Conservation (phyloP, 2,113 vertebrate species). For the Sebastes fasciatus region DNA sequence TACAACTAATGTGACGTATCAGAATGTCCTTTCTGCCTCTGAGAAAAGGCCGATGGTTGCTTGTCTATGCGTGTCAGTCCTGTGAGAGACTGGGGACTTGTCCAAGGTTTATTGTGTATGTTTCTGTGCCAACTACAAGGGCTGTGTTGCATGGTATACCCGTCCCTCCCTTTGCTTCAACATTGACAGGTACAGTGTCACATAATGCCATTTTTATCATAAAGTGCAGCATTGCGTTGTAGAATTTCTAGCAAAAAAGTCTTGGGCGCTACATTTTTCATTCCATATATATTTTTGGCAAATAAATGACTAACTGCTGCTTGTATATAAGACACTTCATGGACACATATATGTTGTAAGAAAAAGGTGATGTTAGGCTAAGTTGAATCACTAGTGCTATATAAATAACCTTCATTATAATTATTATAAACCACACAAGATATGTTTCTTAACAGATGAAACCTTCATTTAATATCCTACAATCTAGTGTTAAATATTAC, state of each 20-base stretch:
- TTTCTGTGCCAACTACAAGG: too few species aligned
- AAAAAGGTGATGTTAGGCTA: not conserved
- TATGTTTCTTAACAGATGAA: too few species aligned
- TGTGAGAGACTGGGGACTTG: too few species aligned
- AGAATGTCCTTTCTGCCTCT: not conserved
- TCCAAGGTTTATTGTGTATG: too few species aligned
- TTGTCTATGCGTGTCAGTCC: too few species aligned
- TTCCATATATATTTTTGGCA: not conserved
- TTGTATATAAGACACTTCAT: not conserved
- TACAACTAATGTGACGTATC: constrained; percentile 3
- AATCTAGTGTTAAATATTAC: too few species aligned
- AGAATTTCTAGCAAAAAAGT: not conserved
- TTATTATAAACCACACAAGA: too few species aligned
- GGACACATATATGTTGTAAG: not conserved
- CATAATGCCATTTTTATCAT: not conserved
- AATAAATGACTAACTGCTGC: not conserved
- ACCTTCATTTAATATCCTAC: too few species aligned
- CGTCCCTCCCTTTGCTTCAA: not conserved
- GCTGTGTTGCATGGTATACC: too few species aligned
- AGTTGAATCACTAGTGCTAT: not conserved
- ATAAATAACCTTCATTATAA: too few species aligned
- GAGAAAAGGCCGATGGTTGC: too few species aligned
- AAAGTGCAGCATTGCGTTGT: not conserved
- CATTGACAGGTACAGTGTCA: not conserved
- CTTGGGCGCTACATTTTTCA: not conserved